Evolutionary conservation across 2,797 vertebrate genomes (phyloP).

Genomic region (Microctenopoma steveboyesi): DNA sequence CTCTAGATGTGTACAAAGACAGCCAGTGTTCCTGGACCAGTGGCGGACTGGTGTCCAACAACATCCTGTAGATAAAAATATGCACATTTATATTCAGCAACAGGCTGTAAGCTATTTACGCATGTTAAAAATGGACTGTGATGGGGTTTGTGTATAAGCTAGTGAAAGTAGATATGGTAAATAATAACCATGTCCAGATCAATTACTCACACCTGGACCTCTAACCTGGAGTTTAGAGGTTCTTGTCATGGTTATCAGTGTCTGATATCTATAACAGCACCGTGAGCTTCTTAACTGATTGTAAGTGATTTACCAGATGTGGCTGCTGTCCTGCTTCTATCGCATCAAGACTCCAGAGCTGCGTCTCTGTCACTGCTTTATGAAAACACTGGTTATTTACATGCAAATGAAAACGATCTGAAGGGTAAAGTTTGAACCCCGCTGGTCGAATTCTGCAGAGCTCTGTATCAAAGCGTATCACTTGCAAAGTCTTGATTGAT

Average conservation of each 20-base stretch:
- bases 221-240: slow-evolving; percentile 63
- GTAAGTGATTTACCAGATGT: slow-evolving; percentile 76
- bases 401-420: neutral
- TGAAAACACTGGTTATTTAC: slow-evolving; percentile 23
- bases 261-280: slow-evolving; percentile 62
- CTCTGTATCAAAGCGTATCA: slow-evolving; percentile 14
- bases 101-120: slow-evolving; percentile 2
- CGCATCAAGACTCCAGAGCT: neutral
- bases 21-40: slow-evolving; percentile 32
- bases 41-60: slow-evolving; percentile 9
- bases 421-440: neutral
- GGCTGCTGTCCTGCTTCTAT: slow-evolving; percentile 30
- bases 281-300: slow-evolving; percentile 80
- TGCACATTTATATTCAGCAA: slow-evolving; percentile 6
- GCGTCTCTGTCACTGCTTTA: neutral
- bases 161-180: slow-evolving; percentile 57
- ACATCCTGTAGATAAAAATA: slow-evolving; percentile 27
- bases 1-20: slow-evolving; percentile 62
- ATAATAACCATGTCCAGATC: slow-evolving; percentile 71
- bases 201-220: slow-evolving; percentile 36
- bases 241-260: slow-evolving; percentile 63
- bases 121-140: neutral
- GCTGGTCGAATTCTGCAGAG: slow-evolving; percentile 15
- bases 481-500: slow-evolving; percentile 42
- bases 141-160: neutral